Evolutionary conservation across 2,113 vertebrate genomes (phyloP).

Genomic region (Mesocricetus auratus): DNA sequence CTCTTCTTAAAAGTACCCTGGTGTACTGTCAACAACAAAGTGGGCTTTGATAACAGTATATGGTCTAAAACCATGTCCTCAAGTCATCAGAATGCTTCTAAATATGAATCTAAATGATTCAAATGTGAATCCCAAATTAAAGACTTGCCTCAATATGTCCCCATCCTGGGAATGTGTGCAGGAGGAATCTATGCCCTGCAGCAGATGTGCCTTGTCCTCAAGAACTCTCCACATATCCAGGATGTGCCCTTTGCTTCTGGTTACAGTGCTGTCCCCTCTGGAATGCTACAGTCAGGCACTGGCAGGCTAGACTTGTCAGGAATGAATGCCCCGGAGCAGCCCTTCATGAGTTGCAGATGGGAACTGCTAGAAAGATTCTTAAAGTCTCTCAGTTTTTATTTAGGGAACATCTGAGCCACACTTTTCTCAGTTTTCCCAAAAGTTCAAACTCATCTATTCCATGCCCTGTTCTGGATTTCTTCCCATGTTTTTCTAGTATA

Average conservation of each 20-base stretch:
- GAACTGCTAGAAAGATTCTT: not conserved
- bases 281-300: not conserved
- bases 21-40: not conserved
- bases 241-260: not conserved
- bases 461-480: not conserved
- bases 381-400: not conserved
- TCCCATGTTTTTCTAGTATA: not conserved
- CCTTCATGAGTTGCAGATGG: not conserved
- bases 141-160: not conserved
- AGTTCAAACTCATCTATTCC: not conserved
- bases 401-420: not conserved
- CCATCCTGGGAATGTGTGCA: rapidly evolving
- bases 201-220: no score
- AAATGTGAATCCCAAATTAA: not conserved
- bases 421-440: not conserved
- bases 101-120: not conserved
- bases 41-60: not conserved
- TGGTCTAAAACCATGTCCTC: not conserved
- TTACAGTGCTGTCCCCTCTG: not conserved
- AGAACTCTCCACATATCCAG: not conserved
- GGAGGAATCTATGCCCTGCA: not conserved
- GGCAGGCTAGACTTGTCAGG: not conserved
- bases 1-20: not conserved
- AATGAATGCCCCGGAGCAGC: not conserved
- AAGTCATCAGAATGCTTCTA: not conserved